These are phyloP conservation scores for Nebria ingens DNA, from an alignment of 1,140 invertebrate species.

Conservation along the genomic window DNA sequence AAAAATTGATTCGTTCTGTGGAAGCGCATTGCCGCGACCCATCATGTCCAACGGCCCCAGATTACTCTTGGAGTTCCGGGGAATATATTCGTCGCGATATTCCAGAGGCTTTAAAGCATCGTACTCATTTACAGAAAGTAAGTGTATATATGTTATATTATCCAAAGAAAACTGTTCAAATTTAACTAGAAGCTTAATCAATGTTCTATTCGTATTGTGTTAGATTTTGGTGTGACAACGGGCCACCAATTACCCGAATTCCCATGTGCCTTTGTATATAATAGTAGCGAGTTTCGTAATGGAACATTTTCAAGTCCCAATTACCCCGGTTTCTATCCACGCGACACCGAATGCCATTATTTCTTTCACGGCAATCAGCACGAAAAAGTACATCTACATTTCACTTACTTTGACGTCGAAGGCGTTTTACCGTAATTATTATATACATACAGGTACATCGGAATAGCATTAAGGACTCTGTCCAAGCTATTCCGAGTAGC, in stretches of 20 bases:
- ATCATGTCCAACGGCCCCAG: constrained; percentile 83
- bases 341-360: constrained; percentile 89
- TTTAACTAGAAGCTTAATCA: too few species aligned
- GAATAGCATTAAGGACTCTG: constrained; percentile 9
- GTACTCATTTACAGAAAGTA: constrained; percentile 83
- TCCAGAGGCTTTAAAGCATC: constrained; percentile 75
- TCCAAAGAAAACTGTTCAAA: too few species aligned
- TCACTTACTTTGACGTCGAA: constrained; percentile 85
- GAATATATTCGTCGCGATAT: constrained; percentile 55
- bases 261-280: constrained; percentile 74
- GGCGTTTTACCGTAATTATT: constrained; percentile 83
- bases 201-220: too few species aligned
- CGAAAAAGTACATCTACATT: constrained; percentile 77
- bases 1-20: constrained; percentile 76
- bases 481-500: constrained; percentile 3
- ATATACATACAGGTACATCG: constrained; percentile 36
- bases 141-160: too few species aligned
- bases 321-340: constrained; percentile 83
- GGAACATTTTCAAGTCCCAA: constrained; percentile 87
- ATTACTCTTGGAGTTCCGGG: constrained; percentile 72
- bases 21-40: constrained; percentile 60
- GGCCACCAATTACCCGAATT: constrained; percentile 60
- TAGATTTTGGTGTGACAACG: constrained; percentile 71
- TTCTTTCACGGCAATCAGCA: constrained; percentile 76
- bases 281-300: constrained; percentile 63